phyloP scores from a whole-genome alignment of 2,797 vertebrate genomes.

The Etheostoma perlongum region DNA sequence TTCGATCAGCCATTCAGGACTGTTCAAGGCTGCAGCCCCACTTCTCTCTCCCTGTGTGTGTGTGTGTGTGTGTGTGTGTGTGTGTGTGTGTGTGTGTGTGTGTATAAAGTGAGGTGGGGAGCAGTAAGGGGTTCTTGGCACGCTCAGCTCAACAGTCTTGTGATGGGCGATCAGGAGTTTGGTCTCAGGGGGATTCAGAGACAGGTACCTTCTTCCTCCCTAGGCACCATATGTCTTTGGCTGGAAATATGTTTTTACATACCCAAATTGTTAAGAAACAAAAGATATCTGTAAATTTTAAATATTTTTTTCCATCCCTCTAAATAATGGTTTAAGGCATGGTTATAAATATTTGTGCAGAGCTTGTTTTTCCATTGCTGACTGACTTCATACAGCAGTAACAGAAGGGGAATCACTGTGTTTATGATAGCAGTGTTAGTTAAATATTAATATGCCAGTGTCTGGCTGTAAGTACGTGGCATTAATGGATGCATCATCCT shows the following conservation, averaged over 20 bases:
- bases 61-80: constrained; percentile 21
- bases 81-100: constrained; percentile 11
- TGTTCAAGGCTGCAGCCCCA: constrained; percentile 12
- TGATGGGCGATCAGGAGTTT: constrained; percentile 76
- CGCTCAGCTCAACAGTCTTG: constrained; percentile 76
- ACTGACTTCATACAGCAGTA: constrained; percentile 7
- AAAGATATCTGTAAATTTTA: neutral
- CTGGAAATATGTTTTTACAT: constrained; percentile 13
- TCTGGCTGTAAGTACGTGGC: constrained; percentile 23
- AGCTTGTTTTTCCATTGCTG: neutral
- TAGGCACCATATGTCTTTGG: neutral
- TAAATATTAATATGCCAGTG: constrained; percentile 57
- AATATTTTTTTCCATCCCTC: neutral
- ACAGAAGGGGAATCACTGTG: constrained; percentile 23
- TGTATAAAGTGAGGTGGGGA: constrained; percentile 39
- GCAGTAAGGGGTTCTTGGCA: constrained; percentile 69
- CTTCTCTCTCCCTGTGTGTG: constrained; percentile 16
- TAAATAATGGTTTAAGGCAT: neutral
- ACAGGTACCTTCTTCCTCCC: constrained; percentile 34
- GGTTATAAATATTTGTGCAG: constrained; percentile 1
- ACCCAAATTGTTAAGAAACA: neutral
- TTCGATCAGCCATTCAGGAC: constrained; percentile 40
- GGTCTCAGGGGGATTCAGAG: constrained; percentile 54
- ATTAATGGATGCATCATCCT: constrained; percentile 48
- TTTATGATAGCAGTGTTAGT: constrained; percentile 46